These are phyloP conservation scores for Gastracanthus pulcherrimus DNA, from an alignment of 2,888 invertebrate species.

Conservation along the genomic window DNA sequence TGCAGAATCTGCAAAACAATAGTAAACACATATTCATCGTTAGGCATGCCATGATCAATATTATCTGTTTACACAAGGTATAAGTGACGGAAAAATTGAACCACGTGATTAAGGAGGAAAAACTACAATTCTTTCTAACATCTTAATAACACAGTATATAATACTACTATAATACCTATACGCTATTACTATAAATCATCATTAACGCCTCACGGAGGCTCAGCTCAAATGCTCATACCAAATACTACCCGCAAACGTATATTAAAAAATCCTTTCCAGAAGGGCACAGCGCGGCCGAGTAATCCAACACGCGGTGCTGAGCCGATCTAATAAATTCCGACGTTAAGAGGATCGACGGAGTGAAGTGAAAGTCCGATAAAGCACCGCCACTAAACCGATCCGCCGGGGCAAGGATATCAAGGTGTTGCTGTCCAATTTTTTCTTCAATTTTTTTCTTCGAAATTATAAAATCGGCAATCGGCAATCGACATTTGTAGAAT, in stretches of 20 bases:
- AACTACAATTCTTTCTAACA: neutral
- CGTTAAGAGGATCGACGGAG: neutral
- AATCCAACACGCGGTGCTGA: neutral
- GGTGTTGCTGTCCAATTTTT: neutral
- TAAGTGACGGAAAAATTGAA: neutral
- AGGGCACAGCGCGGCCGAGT: too few relatives aligned
- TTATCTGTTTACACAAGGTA: neutral
- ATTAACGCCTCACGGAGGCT: neutral
- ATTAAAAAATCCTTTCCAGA: too few relatives aligned
- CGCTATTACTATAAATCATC: neutral
- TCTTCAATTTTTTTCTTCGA: neutral
- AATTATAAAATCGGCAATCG: neutral
- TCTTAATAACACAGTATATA: neutral
- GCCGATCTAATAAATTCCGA: neutral
- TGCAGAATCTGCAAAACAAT: neutral
- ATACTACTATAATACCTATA: neutral
- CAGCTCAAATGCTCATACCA: neutral
- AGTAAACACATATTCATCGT: neutral
- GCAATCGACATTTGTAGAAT: too few relatives aligned
- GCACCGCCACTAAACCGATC: neutral
- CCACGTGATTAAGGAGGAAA: neutral
- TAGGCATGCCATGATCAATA: neutral
- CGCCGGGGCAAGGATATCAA: neutral
- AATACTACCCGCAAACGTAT: too few relatives aligned
- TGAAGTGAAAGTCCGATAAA: constrained; percentile 17